Base-by-base conservation (phyloP, 2,797 vertebrate genomes). In the Periophthalmus magnuspinnatus region DNA sequence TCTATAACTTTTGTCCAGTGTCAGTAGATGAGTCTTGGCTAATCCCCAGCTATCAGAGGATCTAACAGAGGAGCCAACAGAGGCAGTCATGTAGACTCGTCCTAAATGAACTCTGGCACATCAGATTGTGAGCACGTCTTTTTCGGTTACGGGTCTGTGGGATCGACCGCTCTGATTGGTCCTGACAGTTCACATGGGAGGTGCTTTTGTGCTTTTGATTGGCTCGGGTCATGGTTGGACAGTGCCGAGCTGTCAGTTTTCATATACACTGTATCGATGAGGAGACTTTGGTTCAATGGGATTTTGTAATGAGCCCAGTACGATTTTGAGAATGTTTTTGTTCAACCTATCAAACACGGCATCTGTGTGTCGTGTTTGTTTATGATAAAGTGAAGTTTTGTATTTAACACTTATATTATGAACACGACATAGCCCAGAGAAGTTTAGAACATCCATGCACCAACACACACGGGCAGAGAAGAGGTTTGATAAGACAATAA, bases 21-120 rank as follows among this genome's bases (percentile, higher is more conserved):
- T 21, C 38, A 65, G 62, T 45, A 19, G 61, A 64, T 64, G 13
- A 17, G n/a, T 22, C 16, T 6, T 24, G 62, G 45, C 16, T 45
- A 17, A 17, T 50, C 47, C 16, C 41, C 9, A 9, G 2, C 5
- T 17, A 32, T 50, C 7, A 65, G 21, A 28, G 2, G 38, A 41
- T 10, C 38, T 17, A 32, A 65, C 24, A 65, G 21, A 28, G 4
- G 21, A 41, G 38, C 38, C 19, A 33, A 52, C 24, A 65, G 14
- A 32, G 5, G 38, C 41, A 28, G 24, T 28, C 21, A 48, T 33
- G 8, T 19, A 33, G 24, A 11, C 6, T 48, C 7, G 0, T n/a
- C n/a, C 17, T 59, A 56, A 65, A 76, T 41, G 38, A 45, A 36
- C 28, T 14, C 19, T 41, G 64, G 65, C 71, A 17, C 58, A 52